Percentiles rank a stretch among this genome's conserved stretches.
Evolutionary conservation across 2,797 vertebrate genomes (phyloP).

Genomic region (Leptoclinus maculatus): DNA sequence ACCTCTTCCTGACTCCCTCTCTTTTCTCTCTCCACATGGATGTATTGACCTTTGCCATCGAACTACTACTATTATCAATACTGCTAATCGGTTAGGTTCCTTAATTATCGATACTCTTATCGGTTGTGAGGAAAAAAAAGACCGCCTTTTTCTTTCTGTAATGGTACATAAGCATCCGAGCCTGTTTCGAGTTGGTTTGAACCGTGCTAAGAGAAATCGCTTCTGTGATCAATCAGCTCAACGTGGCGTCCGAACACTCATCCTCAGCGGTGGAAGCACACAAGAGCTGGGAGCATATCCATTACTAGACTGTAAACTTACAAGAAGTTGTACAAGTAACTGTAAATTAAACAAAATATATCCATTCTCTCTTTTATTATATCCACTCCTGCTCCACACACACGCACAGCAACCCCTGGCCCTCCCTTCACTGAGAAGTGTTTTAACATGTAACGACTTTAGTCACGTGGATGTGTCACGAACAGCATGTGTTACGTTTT

Average conservation of each 20-base stretch:
- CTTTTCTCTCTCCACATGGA: slow-evolving; percentile 48
- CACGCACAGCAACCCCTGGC: neutral
- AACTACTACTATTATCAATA: slow-evolving; percentile 9
- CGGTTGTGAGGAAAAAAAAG: no score
- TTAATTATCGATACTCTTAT: no score
- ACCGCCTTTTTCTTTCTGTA: slow-evolving; percentile 43
- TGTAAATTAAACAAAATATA: slow-evolving; percentile 30
- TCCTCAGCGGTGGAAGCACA: slow-evolving; percentile 19
- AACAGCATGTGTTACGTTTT: slow-evolving; percentile 63
- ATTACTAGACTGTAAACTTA: slow-evolving; percentile 26
- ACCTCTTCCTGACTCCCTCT: slow-evolving; percentile 28
- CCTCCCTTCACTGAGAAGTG: slow-evolving; percentile 7
- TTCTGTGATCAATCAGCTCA: slow-evolving; percentile 66
- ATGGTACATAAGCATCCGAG: slow-evolving; percentile 60
- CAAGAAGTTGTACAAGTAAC: slow-evolving; percentile 15
- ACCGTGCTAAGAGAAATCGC: slow-evolving; percentile 46
- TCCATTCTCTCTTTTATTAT: neutral
- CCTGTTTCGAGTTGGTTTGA: slow-evolving; percentile 41
- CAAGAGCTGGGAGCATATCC: slow-evolving; percentile 8
- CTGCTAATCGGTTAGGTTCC: no score
- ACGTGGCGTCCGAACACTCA: slow-evolving; percentile 16
- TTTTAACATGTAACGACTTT: slow-evolving; percentile 32
- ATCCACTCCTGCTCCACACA: neutral
- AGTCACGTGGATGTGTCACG: slow-evolving; percentile 55
- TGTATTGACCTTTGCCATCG: slow-evolving; percentile 57